These are phyloP conservation scores for Cyprinodon tularosa DNA, from an alignment of 2,113 vertebrate species.

Conservation along the genomic window DNA sequence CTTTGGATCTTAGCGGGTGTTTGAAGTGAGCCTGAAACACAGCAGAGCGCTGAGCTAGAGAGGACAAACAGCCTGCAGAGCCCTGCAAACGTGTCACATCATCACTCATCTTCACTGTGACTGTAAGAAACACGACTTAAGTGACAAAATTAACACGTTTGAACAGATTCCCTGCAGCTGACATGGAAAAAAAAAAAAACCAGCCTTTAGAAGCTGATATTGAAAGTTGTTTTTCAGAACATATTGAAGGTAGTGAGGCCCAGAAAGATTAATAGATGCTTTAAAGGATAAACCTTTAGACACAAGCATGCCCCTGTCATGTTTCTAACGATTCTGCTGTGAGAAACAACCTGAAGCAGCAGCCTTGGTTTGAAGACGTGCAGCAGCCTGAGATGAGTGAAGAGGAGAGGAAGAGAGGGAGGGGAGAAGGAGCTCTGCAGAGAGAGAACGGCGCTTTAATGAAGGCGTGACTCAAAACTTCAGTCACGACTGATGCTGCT, in stretches of 20 bases:
- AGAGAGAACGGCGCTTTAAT: constrained; percentile 1
- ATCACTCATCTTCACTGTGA: background rate
- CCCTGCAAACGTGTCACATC: background rate
- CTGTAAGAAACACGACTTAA: background rate
- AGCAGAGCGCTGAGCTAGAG: background rate
- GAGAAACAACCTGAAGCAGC: background rate
- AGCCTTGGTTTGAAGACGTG: background rate
- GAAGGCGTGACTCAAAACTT: constrained; percentile 39
- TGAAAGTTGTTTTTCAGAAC: background rate
- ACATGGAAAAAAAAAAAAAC: background rate
- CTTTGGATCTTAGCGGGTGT: background rate
- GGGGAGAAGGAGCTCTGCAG: background rate
- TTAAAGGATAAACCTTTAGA: background rate
- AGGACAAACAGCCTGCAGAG: background rate
- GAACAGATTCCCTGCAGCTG: background rate
- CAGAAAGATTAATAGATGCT: background rate
- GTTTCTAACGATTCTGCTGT: background rate
- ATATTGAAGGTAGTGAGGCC: background rate
- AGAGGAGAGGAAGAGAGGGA: background rate
- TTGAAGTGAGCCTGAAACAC: background rate
- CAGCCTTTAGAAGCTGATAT: background rate
- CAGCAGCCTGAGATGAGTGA: background rate
- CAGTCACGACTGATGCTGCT: constrained; percentile 32
- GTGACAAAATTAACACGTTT: background rate
- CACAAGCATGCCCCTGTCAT: background rate